Evolutionary conservation across 2,797 vertebrate species (phyloP), one percentile per base, ranked within the genome.

Genomic region (Lagodon rhomboides): DNA sequence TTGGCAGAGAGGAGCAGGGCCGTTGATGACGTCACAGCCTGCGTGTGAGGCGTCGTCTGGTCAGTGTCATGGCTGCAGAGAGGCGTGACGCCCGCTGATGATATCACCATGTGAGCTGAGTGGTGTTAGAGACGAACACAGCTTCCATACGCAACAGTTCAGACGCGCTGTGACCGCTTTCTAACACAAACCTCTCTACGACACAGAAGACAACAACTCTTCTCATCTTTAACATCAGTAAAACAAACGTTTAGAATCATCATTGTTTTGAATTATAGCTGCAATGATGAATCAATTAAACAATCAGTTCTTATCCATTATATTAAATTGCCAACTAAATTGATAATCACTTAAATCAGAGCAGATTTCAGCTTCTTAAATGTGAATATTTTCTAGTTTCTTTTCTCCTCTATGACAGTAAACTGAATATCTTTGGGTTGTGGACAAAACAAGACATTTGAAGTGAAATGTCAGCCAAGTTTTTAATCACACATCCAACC

Each of bases 41-140:
- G 44, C 22, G 22, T 63, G 18, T 69, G 62, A 67, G 50, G 55
- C 60, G 51, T 73, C 43, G 47, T 71, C 56, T 75, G 77, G 49
- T 66, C 50, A 79, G 41, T 69, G 71, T 80, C 55, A 54, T 2
- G 20, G 64, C 53, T 68, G 69, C 6, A 53, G 65, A 1, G 61
- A 73, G 60, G 22, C 78, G 62, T 3, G 46, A 54, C 13, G 22
- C 38, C 47, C 12, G 1, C 60, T 56, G 55, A 75, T 77, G 22
- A 62, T 38, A 60, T 64, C 64, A 64, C 15, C 1, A 68, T 16
- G 25, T 34, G 38, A 22, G 60, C 50, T 56, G 11, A 34, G 68
- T n/a, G 18, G 50, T 49, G n/a, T 46, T 38, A 23, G 47, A 16
- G 51, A 9, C 16, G 30, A 25, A 63, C 30, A 27, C 53, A 63